Percentiles rank a stretch among this genome's conserved stretches.
Evolutionary conservation across 2,888 invertebrate genomes (phyloP).

Genomic region (Drosophila meridionalis): DNA sequence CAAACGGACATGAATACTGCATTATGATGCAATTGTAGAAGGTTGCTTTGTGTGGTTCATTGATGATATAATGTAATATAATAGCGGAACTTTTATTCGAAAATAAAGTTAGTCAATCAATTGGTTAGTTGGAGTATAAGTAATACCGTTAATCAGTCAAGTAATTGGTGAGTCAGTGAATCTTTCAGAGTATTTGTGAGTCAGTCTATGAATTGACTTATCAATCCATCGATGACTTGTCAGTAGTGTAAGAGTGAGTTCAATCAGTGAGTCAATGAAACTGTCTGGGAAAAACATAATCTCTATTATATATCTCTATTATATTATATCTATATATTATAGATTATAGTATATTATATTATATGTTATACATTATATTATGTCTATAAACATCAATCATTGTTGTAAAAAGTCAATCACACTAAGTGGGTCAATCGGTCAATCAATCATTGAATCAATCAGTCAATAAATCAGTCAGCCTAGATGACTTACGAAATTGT

Average conservation of each 20-base stretch:
- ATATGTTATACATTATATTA: too few relatives aligned
- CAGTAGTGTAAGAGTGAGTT: too few relatives aligned
- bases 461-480: background rate
- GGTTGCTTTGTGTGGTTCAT: background rate
- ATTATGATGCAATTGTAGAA: slow-evolving; percentile 31
- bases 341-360: too few relatives aligned
- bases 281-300: background rate
- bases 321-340: too few relatives aligned
- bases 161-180: background rate
- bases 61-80: slow-evolving; percentile 1
- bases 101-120: slow-evolving; percentile 1
- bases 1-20: slow-evolving; percentile 31
- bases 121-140: background rate
- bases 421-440: background rate
- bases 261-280: background rate
- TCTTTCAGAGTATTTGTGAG: background rate
- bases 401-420: background rate
- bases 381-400: too few relatives aligned
- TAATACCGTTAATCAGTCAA: background rate
- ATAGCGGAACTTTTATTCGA: background rate
- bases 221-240: too few relatives aligned
- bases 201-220: background rate
- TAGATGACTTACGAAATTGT: too few relatives aligned
- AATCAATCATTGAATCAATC: background rate
- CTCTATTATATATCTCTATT: too few relatives aligned